These are phyloP conservation scores for Drosophila mimica DNA, from an alignment of 2,888 invertebrate species.

Conservation along the genomic window DNA sequence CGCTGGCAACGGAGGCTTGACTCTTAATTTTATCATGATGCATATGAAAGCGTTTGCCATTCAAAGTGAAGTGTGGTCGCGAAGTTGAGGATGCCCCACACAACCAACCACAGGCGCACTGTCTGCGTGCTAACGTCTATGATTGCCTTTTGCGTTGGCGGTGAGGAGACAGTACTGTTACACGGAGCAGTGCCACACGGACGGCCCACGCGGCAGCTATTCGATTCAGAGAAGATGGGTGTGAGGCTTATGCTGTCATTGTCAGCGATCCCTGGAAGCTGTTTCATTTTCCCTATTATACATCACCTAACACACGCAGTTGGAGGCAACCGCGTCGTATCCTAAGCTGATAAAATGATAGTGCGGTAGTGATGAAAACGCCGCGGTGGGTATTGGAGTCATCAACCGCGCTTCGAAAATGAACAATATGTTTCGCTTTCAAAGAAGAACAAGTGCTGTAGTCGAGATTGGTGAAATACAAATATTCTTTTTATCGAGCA, in stretches of 20 bases:
- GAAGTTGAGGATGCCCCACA: slow-evolving; percentile 27
- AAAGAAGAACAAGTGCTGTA: not conserved
- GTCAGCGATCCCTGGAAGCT: slow-evolving; percentile 34
- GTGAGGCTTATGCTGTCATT: slow-evolving; percentile 34
- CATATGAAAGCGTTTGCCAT: slow-evolving; percentile 42
- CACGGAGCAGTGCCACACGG: slow-evolving; percentile 46
- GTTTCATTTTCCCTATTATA: slow-evolving; percentile 33
- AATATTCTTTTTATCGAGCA: not conserved
- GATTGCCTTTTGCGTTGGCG: slow-evolving; percentile 29
- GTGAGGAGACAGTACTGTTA: slow-evolving; percentile 16
- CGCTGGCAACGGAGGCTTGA: slow-evolving; percentile 26
- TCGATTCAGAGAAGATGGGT: slow-evolving; percentile 20
- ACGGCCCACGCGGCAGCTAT: slow-evolving; percentile 48
- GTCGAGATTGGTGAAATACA: not conserved
- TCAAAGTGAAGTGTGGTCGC: slow-evolving; percentile 18
- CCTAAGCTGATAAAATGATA: slow-evolving; percentile 11
- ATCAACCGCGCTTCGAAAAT: slow-evolving; percentile 21
- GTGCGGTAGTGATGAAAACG: slow-evolving; percentile 23
- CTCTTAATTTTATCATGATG: slow-evolving; percentile 60
- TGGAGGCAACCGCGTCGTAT: slow-evolving; percentile 67
- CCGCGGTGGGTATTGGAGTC: slow-evolving; percentile 38
- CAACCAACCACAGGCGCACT: slow-evolving; percentile 7
- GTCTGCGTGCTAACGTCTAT: slow-evolving; percentile 16
- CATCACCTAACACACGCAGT: slow-evolving; percentile 47
- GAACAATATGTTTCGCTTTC: not conserved